phyloP scores from a whole-genome alignment of 92 coral and sea anemone genomes.

The Zoanthus sansibaricus region DNA sequence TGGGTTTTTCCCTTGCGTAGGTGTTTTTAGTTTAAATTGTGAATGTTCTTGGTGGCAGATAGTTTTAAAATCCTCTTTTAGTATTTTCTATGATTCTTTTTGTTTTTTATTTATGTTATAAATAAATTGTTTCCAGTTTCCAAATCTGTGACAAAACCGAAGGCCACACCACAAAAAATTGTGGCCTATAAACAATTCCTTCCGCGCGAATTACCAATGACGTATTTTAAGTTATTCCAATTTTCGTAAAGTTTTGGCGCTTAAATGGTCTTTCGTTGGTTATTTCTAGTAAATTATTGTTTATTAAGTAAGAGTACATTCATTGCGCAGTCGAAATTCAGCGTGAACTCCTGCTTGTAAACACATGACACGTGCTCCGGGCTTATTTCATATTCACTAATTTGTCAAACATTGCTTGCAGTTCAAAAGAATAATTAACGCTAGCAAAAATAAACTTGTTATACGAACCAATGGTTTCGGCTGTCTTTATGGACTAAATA shows the following conservation, averaged over 20 bases:
- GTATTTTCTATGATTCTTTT: background rate
- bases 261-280: background rate
- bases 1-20: too few species aligned
- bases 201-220: background rate
- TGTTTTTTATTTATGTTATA: background rate
- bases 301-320: background rate
- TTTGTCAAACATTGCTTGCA: background rate
- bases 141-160: background rate
- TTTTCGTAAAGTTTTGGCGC: background rate
- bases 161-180: background rate
- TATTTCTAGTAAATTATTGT: background rate
- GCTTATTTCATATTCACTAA: slow-evolving; percentile 25
- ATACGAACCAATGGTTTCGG: background rate
- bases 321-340: slow-evolving; percentile 39
- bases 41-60: background rate
- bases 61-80: background rate
- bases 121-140: background rate
- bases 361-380: slow-evolving; percentile 34
- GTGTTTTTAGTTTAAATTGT: background rate
- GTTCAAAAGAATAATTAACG: slow-evolving; percentile 9
- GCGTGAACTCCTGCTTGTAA: slow-evolving; percentile 6
- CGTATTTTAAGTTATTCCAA: background rate
- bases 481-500: background rate
- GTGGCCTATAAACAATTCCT: too few species aligned
- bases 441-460: background rate